Conservation (phyloP, 37 sponge, comb jelly and placozoan genomes). For the Agelas oroides region DNA sequence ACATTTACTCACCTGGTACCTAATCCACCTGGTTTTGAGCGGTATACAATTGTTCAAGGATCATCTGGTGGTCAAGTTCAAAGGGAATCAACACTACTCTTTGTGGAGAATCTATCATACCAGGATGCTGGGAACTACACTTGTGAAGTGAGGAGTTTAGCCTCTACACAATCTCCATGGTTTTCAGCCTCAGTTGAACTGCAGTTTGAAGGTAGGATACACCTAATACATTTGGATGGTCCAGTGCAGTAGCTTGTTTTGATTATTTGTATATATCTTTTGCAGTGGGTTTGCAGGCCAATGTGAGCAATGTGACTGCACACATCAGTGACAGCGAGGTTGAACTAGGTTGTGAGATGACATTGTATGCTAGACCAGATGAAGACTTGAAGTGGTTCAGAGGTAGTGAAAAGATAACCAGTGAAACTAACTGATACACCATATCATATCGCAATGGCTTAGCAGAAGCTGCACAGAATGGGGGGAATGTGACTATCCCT, state of each 20-base stretch:
- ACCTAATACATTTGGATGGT: background rate
- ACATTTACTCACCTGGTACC: background rate
- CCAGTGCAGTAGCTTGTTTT: background rate
- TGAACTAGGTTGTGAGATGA: conserved; percentile 40
- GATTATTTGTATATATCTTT: background rate
- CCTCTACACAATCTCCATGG: background rate
- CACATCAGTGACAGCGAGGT: background rate
- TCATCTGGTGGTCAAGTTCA: no score
- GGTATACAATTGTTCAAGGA: background rate
- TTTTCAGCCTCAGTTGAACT: conserved; percentile 11
- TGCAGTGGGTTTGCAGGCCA: conserved; percentile 1
- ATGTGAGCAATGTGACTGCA: background rate
- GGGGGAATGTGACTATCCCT: background rate
- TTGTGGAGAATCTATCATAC: background rate
- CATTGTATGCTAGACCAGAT: conserved; percentile 4
- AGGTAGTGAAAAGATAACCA: background rate
- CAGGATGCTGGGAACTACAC: conserved; percentile 21
- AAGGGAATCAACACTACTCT: background rate
- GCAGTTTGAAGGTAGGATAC: conserved; percentile 1
- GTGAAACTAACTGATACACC: background rate
- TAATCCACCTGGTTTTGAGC: no score
- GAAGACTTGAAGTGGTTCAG: conserved; percentile 37
- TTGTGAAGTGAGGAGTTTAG: conserved; percentile 2
- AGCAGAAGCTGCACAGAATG: background rate
- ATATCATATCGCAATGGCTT: background rate